Conservation (phyloP, 2,113 vertebrate genomes). For the Ailuropoda melanoleuca region DNA sequence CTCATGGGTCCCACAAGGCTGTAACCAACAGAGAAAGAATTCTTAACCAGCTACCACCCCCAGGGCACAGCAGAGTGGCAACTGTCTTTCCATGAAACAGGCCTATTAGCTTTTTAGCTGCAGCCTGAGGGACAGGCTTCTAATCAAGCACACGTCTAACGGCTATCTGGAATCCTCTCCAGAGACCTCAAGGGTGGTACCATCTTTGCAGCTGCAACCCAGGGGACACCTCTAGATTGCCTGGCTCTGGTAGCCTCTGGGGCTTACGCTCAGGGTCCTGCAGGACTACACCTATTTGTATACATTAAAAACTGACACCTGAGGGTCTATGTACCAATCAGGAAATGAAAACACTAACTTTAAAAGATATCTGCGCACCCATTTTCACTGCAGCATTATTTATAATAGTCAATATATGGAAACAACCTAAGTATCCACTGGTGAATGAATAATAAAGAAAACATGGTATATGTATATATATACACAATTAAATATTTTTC, state of each 20-base stretch:
- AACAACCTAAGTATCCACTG: not conserved
- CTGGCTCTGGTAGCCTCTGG: not conserved
- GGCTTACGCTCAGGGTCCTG: not conserved
- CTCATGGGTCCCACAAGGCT: not conserved
- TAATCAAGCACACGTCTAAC: not conserved
- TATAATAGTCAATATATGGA: not conserved
- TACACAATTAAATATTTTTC: not conserved
- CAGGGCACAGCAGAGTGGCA: not conserved
- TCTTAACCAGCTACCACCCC: not conserved
- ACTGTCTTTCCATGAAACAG: not conserved
- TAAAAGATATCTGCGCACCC: not conserved
- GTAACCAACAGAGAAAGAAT: not conserved
- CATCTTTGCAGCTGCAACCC: not conserved
- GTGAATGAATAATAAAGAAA: not conserved
- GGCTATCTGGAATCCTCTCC: not conserved
- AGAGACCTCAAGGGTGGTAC: not conserved
- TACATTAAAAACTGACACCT: not conserved
- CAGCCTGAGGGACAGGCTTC: not conserved
- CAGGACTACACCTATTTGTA: not conserved
- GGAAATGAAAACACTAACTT: not conserved
- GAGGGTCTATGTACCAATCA: not conserved
- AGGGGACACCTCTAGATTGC: not conserved
- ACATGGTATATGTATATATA: not conserved
- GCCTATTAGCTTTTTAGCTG: not conserved
- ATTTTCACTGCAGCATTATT: not conserved